A percentile compares a stretch with the other conserved stretches of the same genome.
Evolutionary conservation across 2,113 vertebrate genomes (phyloP).

Genomic region (Solea solea): DNA sequence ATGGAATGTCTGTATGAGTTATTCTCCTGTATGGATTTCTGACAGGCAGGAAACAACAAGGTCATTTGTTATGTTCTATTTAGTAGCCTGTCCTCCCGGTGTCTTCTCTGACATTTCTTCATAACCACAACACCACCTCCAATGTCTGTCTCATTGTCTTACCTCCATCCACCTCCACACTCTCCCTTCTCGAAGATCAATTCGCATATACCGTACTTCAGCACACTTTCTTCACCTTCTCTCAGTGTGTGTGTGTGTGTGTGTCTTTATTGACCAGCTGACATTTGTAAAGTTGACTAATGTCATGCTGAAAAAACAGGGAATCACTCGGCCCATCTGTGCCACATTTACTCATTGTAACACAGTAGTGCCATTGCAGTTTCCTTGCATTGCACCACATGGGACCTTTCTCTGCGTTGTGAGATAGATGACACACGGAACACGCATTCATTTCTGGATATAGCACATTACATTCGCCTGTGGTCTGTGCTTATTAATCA

Average conservation of each 20-base stretch:
- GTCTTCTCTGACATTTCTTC: constrained; percentile 8
- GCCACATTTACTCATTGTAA: constrained; percentile 12
- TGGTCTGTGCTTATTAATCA: background rate
- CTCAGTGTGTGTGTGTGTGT: background rate
- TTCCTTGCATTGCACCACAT: background rate
- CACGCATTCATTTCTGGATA: background rate
- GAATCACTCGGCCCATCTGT: constrained; percentile 39
- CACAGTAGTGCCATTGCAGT: constrained; percentile 9
- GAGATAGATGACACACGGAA: background rate
- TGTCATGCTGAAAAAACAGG: constrained; percentile 51
- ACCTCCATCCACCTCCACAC: background rate
- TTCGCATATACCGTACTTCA: background rate
- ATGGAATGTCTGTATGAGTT: constrained; percentile 57
- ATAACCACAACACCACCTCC: background rate
- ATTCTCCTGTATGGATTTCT: constrained; percentile 49
- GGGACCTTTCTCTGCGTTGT: background rate
- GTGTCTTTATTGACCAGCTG: constrained; percentile 29
- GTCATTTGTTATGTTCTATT: constrained; percentile 34
- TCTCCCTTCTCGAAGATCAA: background rate
- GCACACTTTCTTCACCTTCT: background rate
- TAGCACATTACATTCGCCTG: background rate
- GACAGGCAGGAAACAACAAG: constrained; percentile 38
- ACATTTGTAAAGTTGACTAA: constrained; percentile 67
- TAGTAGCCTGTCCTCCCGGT: constrained; percentile 19
- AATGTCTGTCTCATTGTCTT: background rate